phyloP scores from a whole-genome alignment of 2,113 vertebrate genomes.

The Gnathochromis pfefferi region DNA sequence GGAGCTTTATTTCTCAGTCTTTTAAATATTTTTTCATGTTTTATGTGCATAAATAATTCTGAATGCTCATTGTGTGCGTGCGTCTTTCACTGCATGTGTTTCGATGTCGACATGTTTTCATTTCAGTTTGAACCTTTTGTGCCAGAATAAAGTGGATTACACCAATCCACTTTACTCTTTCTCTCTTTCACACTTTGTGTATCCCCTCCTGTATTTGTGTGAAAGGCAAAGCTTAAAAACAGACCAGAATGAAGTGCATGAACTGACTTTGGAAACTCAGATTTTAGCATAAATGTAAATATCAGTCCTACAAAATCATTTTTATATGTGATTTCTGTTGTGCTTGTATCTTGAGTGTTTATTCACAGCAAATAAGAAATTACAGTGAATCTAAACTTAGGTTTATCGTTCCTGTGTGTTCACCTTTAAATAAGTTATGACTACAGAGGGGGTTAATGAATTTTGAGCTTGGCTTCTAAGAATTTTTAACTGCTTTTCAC shows the following conservation, averaged over 20 bases:
- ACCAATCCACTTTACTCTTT: slow-evolving; percentile 36
- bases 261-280: background rate
- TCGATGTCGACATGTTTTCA: slow-evolving; percentile 8
- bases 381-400: background rate
- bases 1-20: background rate
- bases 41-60: background rate
- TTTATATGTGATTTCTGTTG: background rate
- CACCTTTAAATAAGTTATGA: background rate
- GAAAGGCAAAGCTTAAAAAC: background rate
- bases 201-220: background rate
- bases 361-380: background rate
- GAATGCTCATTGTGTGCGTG: background rate
- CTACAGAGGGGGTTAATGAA: background rate
- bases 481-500: background rate
- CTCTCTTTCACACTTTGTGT: background rate
- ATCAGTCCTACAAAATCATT: background rate
- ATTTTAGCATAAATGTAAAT: background rate
- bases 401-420: background rate
- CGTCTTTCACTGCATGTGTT: background rate
- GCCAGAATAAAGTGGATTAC: slow-evolving; percentile 41
- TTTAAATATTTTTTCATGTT: background rate
- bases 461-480: background rate
- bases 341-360: background rate
- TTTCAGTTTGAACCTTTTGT: slow-evolving; percentile 36
- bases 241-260: background rate